Evolutionary conservation across 1,140 invertebrate species (phyloP), one percentile per base, ranked within the genome.

Genomic region (Drosophila jambulina): DNA sequence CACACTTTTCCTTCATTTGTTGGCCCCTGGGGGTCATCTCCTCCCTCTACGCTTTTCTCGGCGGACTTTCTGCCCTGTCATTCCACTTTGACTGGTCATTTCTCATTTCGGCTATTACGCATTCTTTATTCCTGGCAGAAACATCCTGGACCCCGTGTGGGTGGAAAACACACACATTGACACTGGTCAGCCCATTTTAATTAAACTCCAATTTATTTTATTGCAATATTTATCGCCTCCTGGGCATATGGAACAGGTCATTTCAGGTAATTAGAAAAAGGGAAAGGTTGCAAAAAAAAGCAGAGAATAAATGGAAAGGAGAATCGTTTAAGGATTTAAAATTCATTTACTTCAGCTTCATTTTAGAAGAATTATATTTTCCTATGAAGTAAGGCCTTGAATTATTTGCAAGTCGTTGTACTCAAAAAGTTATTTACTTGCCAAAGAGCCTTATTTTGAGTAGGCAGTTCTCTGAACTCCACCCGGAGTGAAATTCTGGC

Each of bases 121-220:
- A 63, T 87, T 78, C 54, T 57, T 64, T 64, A 64, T 63, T 71
- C 38, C 79, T 71, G 63, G 54, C 60, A 27, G 17, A 58, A 64
- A 64, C 27, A 46, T 32, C 25, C 56, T 34, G 49, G 1, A n/a
- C 3, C 49, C 51, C 19, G 32, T 17, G 25, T 67, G 45, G 60
- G 38, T 49, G 69, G 19, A 17, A 7, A 4, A 9, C 21, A 19
- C 34, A 27, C 46, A 27, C 23, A 25, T 25, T 34, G 36, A 48
- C 48, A 61, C 43, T 42, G 60, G n/a, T 23, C 53, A 34, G 57
- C 42, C 53, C 62, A 72, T 76, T 88, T 88, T 88, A 88, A 88
- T 88, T 88, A 88, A 85, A 90, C 81, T 90, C 90, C 63, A 79
- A 81, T 88, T 85, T 79, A 82, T 85, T 79, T 85, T 70, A 79